A percentile compares a stretch with the other conserved stretches of the same genome.
Evolutionary conservation across 2,888 invertebrate genomes (phyloP).

Genomic region (Lottia gigantea): DNA sequence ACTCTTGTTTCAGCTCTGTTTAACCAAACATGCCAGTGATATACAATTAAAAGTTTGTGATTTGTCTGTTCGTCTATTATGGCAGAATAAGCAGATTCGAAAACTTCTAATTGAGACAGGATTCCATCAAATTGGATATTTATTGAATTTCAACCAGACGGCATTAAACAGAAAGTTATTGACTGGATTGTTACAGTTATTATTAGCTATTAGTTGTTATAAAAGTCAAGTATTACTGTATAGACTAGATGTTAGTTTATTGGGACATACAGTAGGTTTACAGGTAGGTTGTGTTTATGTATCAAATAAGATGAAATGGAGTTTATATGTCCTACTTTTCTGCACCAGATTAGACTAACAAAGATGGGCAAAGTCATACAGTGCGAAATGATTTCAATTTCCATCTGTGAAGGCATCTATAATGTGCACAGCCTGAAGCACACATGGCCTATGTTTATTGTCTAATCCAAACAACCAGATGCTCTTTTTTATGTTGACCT

Average conservation of each 20-base stretch:
- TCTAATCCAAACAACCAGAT: no score
- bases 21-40: constrained; percentile 64
- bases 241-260: constrained; percentile 60
- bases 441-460: no score
- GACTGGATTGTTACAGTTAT: constrained; percentile 55
- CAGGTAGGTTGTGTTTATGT: not conserved
- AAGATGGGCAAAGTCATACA: no score
- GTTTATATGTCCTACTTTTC: no score
- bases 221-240: constrained; percentile 60
- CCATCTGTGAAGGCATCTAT: no score
- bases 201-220: constrained; percentile 55
- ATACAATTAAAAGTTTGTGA: constrained; percentile 65
- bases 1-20: constrained; percentile 60
- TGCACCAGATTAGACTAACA: no score
- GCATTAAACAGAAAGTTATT: constrained; percentile 52
- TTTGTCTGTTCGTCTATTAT: constrained; percentile 58
- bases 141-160: constrained; percentile 58
- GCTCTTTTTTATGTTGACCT: no score
- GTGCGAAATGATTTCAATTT: no score
- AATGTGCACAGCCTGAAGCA: no score
- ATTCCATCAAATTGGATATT: constrained; percentile 61
- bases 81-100: constrained; percentile 53
- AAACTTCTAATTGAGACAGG: constrained; percentile 51
- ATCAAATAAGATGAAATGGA: no score
- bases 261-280: constrained; percentile 43